Evolutionary conservation across 2,797 vertebrate species (phyloP).

Genomic region (Micromesistius poutassou): DNA sequence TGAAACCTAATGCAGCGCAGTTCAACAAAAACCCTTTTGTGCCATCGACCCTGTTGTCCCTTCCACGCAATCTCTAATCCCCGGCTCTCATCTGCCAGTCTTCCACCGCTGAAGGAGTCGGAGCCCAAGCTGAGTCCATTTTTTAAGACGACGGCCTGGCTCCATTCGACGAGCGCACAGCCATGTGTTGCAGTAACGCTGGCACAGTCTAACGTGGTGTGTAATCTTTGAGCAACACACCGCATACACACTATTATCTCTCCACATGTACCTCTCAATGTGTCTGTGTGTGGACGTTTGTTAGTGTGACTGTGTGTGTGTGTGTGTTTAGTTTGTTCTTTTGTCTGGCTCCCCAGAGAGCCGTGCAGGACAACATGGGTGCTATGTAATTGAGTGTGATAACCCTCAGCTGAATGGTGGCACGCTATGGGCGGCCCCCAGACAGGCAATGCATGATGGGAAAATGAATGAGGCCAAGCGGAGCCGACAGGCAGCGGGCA

Average conservation of each 20-base stretch:
- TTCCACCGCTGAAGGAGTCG: neutral
- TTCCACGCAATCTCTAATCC: conserved; percentile 9
- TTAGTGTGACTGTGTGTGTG: no score
- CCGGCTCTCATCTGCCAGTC: neutral
- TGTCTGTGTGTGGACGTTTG: neutral
- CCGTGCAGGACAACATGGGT: neutral
- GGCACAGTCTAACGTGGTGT: neutral
- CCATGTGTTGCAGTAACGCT: neutral
- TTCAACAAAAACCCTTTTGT: neutral
- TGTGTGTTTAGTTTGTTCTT: neutral
- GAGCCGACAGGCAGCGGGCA: conserved; percentile 13
- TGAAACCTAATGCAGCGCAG: neutral
- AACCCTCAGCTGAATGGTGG: conserved; percentile 9
- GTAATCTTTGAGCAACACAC: no score
- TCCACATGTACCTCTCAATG: neutral
- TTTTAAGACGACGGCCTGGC: neutral
- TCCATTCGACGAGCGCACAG: neutral
- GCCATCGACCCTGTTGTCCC: neutral
- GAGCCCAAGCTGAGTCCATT: neutral
- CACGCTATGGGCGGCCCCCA: conserved; percentile 10
- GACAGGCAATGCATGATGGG: conserved; percentile 23
- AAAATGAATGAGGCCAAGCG: conserved; percentile 33
- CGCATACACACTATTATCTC: neutral
- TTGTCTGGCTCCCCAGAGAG: neutral
- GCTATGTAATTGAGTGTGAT: neutral